Base-by-base conservation (phyloP, 2,888 invertebrate species). In the Phymatocera aterrima region DNA sequence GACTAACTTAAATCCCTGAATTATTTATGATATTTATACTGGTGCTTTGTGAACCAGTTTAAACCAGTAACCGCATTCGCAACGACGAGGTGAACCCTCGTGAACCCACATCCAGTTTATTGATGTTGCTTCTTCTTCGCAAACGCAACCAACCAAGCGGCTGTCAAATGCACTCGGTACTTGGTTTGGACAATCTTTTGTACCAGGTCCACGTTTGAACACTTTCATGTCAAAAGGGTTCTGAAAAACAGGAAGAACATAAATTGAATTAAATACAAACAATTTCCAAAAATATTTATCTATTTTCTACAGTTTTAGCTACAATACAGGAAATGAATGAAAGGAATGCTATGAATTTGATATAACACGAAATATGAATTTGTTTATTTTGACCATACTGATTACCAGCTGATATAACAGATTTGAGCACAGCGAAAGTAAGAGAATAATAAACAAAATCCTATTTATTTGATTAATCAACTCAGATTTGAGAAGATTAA, bases 61-160 rank as follows among this genome's bases (percentile, higher is more conserved):
- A 93, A 98, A 99, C 97, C 97, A 98, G 90, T 98, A 95, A 79
- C 99, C 99, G 91, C 99, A 99, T 89, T 96, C 97, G 90, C 99
- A 99, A 86, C 98, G 95, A 89, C 96, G 96, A 80, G 97, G 95
- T 85, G 95, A 94, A 51, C 96, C 98, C 92, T 95, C 94, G 91
- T 98, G 95, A 87, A 99, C 92, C 96, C 98, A 97, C 95, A 99
- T 97, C 97, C 98, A 99, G 89, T 95, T 96, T 84, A 99, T 94
- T 81, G 94, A 93, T 78, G 96, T 95, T 75, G 97, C 94, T 89
- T 99, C 99, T 91, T 98, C 98, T 91, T 99, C 97, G 91, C 99
- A 99, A 91, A 98, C 94, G 91, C 99, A 99, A 81, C 99, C 99
- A 83, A 99, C 94, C 84, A 99, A 93, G 86, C 99, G 95, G 79